Base-by-base conservation (phyloP, 2,113 vertebrate genomes). In the Chaetorhynchus papuensis region DNA sequence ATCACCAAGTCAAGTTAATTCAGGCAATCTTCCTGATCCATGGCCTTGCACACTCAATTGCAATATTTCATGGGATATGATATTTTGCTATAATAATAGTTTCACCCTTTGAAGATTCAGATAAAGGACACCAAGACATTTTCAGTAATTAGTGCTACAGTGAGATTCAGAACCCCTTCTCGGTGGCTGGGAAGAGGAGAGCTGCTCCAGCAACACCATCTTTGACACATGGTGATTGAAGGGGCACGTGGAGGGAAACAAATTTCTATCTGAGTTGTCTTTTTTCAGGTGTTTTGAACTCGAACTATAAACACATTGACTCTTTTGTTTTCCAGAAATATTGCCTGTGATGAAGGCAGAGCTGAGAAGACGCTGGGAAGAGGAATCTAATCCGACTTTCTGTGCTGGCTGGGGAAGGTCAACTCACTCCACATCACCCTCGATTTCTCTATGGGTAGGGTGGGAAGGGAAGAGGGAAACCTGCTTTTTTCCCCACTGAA, bases 101-200 rank as follows among this genome's bases (percentile, higher is more conserved):
- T 75, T 64, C 91, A 95, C 53, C 74, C 92, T 94, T 93, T 86
- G 91, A 90, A 95, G 90, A 96, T 84, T 76, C 92, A 86, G 71
- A 76, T 68, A 94, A 96, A 97, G 93, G 94, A 96, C 96, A 96
- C 42, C 37, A 47, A 92, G 90, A 88, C 75, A 91, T 93, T 94
- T 95, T 57, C 90, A 94, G 37, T 96, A 94, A 96, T 94, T 94
- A 95, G 63, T 6, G 17, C 66, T 81, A 28, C 19, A 15, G n/a
- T 8, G 35, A 77, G 74, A 68, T n/a, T 85, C 75, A 65, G 33
- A 35, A 1, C 41, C 44, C 35, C 41, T 79, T 66, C 64, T 68
- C 2, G 0, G 33, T 18, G 60, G 14, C 61, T 5, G 4, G 52
- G 44, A 87, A 69, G 64, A 31, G 57, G 44, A 83, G 24, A 56